These are phyloP conservation scores for Synchiropus splendidus DNA, from an alignment of 2,113 vertebrate genomes.

Conservation along the genomic window DNA sequence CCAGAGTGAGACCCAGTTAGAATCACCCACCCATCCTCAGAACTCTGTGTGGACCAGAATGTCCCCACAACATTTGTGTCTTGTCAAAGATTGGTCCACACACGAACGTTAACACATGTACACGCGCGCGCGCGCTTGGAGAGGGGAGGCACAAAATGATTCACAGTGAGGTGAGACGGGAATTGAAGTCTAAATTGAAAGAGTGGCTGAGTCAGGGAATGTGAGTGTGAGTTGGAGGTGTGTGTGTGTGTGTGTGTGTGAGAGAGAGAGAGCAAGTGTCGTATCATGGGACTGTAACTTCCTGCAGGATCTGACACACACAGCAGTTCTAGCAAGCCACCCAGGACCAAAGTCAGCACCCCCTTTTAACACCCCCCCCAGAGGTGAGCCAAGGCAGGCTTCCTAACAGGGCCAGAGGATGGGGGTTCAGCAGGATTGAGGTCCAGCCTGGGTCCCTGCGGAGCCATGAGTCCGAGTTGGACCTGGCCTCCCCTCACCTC, in stretches of 20 bases:
- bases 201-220: slow-evolving; percentile 48
- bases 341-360: slow-evolving; percentile 71
- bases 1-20: no score
- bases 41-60: no score
- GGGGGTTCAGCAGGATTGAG: slow-evolving; percentile 30
- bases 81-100: no score
- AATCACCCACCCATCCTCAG: no score
- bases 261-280: slow-evolving; percentile 21
- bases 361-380: slow-evolving; percentile 36
- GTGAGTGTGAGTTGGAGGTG: slow-evolving; percentile 24
- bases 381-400: slow-evolving; percentile 47
- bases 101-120: no score
- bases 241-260: slow-evolving; percentile 23
- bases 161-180: slow-evolving; percentile 1
- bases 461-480: no score
- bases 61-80: no score
- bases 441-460: slow-evolving; percentile 50
- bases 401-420: slow-evolving; percentile 13
- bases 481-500: not conserved
- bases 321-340: slow-evolving; percentile 67
- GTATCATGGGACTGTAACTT: slow-evolving; percentile 59
- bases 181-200: slow-evolving; percentile 31
- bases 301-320: slow-evolving; percentile 69
- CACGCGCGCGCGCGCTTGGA: no score
- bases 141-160: slow-evolving; percentile 3